A percentile compares a stretch with the other conserved stretches of the same genome.
Evolutionary conservation across 2,888 invertebrate species (phyloP).

Genomic region (Eupsilia transversa): DNA sequence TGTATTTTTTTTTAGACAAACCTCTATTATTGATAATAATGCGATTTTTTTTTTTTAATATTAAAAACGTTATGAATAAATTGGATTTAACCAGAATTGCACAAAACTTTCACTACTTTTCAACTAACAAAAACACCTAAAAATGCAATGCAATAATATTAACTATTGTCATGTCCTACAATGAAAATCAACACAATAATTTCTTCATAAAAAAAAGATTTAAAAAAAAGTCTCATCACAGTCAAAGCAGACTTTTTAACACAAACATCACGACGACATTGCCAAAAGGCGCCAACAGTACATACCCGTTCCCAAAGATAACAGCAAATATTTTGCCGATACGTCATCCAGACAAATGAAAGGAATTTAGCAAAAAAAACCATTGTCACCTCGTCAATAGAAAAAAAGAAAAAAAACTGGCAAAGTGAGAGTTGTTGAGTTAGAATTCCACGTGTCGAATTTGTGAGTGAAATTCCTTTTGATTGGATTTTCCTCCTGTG

Average conservation of each 20-base stretch:
- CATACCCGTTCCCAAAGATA: constrained; percentile 51
- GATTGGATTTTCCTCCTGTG: neutral
- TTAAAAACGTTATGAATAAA: too few species aligned
- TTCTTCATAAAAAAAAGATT: neutral
- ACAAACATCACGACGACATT: constrained; percentile 45
- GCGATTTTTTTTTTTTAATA: too few species aligned
- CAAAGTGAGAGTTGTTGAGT: constrained; percentile 49
- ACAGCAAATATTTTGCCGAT: constrained; percentile 63
- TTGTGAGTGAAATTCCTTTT: constrained; percentile 1
- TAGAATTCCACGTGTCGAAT: constrained; percentile 2
- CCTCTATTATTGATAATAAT: too few species aligned
- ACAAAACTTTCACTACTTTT: neutral
- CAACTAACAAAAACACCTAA: neutral
- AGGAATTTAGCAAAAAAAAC: constrained; percentile 57
- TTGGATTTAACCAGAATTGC: neutral
- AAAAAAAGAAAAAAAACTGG: constrained; percentile 30
- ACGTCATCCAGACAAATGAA: constrained; percentile 47
- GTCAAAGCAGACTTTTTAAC: constrained; percentile 11
- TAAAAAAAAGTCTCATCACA: neutral
- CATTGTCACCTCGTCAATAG: constrained; percentile 60
- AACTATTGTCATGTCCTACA: too few species aligned
- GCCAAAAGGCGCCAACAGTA: constrained; percentile 61
- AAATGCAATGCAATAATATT: neutral
- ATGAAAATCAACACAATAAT: neutral
- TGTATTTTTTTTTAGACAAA: too few species aligned